Base-by-base conservation (phyloP, 2,888 invertebrate genomes). In the Netelia inedita region DNA sequence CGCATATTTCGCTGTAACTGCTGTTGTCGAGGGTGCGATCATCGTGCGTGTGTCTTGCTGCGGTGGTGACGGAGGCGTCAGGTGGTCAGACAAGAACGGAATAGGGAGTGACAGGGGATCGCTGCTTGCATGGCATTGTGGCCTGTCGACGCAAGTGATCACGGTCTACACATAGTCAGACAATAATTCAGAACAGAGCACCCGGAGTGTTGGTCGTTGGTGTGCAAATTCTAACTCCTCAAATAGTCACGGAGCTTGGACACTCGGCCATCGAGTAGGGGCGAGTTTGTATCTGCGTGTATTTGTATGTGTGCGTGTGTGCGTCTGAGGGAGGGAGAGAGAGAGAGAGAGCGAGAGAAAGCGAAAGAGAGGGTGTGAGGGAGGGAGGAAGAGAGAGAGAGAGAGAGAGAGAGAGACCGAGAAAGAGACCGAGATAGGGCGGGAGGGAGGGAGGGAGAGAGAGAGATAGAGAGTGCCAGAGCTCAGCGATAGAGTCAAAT, bases 111-210 rank as follows among this genome's bases (percentile, higher is more conserved):
- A 72, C 50, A 23, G 66, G 35, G 35, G 35, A 82, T 43, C 11
- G n/a, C 53, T 55, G 79, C 59, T 59, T 19, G 46, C 21, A 10
- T 16, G 66, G 23, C 41, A 66, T 63, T 57, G 65, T 14, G 76
- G 75, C 55, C 23, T 74, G 65, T 79, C 74, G 59, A 41, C 19
- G 75, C 83, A 41, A 80, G 80, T 86, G 72, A 84, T 80, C 78
- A 82, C 53, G 79, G 79, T 50, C 35, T 85, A 80, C 74, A 74
- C 46, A 63, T 84, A 78, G 78, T 86, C 80, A 68, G 85, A 81
- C 85, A 85, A 86, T 85, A 74, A 86, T 85, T 59, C 79, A 57
- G 69, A 78, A 68, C 50, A 74, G 55, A 41, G 41, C 6, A 35
- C 59, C 65, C 16, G 43, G 71, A 43, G 63, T 66, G 74, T 43